Conservation (phyloP, 2,797 vertebrate species). For the Labeo calbasu region DNA sequence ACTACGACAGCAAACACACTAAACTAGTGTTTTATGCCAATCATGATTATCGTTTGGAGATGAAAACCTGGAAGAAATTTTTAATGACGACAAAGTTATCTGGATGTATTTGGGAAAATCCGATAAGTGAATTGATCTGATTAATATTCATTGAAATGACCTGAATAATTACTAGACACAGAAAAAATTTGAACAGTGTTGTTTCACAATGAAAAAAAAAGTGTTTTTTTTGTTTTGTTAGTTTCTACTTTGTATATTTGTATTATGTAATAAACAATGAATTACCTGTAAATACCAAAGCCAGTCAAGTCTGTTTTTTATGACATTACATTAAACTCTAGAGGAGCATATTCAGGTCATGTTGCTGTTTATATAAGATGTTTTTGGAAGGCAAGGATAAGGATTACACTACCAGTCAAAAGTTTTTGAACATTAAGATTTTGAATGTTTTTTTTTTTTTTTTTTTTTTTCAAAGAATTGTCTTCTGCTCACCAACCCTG, state of each 20-base stretch:
- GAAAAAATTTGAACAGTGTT: neutral
- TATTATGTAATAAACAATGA: neutral
- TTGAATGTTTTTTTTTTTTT: too few relatives aligned
- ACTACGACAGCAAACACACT: constrained; percentile 52
- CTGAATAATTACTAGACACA: neutral
- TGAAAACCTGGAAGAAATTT: constrained; percentile 58
- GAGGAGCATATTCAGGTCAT: neutral
- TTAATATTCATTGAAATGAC: neutral
- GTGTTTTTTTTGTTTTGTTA: neutral
- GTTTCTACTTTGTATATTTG: neutral
- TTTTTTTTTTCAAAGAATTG: too few relatives aligned
- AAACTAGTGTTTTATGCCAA: constrained; percentile 55
- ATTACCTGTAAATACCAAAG: neutral
- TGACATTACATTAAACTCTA: neutral
- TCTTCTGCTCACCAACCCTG: too few relatives aligned
- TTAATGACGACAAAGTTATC: constrained; percentile 50
- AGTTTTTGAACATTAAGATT: too few relatives aligned
- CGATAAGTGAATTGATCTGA: neutral
- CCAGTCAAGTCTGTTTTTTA: neutral
- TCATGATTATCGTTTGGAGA: constrained; percentile 59
- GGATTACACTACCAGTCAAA: too few relatives aligned
- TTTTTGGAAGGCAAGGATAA: neutral
- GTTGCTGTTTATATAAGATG: neutral
- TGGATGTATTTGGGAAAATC: constrained; percentile 46
- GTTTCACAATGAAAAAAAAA: neutral